Base-by-base conservation (phyloP, 2,113 vertebrate genomes). In the Mus spicilegus region DNA sequence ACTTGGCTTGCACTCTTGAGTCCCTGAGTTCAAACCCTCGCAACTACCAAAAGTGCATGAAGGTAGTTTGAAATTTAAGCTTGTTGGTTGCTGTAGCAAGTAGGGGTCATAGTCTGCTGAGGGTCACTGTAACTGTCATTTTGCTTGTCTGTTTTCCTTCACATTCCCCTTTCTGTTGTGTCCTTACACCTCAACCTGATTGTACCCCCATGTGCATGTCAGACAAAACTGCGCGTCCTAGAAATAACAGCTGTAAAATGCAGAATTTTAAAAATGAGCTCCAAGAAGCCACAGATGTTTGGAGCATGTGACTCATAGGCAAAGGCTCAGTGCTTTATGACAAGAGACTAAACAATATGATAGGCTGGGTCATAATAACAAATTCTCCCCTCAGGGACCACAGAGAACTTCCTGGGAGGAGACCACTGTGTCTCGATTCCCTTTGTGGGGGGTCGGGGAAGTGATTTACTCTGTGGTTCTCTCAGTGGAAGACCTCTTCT, bases 31-130 rank as follows among this genome's bases (percentile, higher is more conserved):
- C 39, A 51, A 49, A 49, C 63, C 36, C 16, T 86, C 36, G 28
- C 36, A 86, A 20, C 30, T 20, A 85, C 24, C 16, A 30, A 49
- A 86, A 51, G 36, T 58, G n/a, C 36, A 58, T 95, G 42, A 90
- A 92, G 46, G 14, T 77, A 28, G 70, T 78, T 75, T 84, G 70
- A 49, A 92, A 92, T 90, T 87, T 77, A 89, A 93, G 77, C n/a
- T 30, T 30, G 85, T 84, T 88, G 85, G 51, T 61, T 93, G 54
- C 14, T n/a, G 39, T 46, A 30, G 58, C 81, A 85, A 26, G 58
- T 10, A 17, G 28, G 30, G 30, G 76, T 11, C 36, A 13, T 0
- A 12, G 14, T 70, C 24, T 67, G 54, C 11, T 19, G 3, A 72
- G 67, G 42, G 58, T 33, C 13, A 30, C 0, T 54, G 39, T 73